A percentile compares a stretch with the other conserved stretches of the same genome.
Conservation (phyloP, 2,797 vertebrate genomes). For the Myotis pilosus region DNA sequence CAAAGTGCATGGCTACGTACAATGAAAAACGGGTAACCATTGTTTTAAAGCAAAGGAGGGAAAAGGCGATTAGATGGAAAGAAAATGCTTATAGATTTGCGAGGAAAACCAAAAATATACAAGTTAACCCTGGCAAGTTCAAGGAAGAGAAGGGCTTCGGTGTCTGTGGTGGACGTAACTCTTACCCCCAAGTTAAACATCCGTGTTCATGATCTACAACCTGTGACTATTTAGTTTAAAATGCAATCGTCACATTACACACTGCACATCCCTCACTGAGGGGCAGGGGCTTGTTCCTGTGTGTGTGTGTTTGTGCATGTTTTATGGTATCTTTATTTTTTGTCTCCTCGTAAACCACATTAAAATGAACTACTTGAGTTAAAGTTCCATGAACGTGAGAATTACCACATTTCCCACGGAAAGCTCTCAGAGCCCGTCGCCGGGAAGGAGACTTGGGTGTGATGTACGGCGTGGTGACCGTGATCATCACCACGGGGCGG, state of each 20-base stretch:
- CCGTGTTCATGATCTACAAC: neutral
- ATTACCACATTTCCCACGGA: neutral
- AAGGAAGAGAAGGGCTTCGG: neutral
- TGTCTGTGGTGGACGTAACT: neutral
- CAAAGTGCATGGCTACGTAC: neutral
- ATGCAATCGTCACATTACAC: neutral
- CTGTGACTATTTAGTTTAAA: neutral
- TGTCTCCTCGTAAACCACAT: neutral
- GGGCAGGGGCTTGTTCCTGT: neutral
- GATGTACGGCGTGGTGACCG: neutral
- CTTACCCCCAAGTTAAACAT: neutral
- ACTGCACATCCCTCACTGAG: neutral
- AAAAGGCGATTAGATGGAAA: neutral
- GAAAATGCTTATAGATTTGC: neutral
- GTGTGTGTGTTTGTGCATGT: neutral
- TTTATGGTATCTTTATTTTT: neutral
- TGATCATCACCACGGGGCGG: too few species aligned
- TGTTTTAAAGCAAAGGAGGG: neutral
- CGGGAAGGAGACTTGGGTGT: neutral
- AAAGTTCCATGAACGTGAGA: neutral
- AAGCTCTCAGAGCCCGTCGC: neutral
- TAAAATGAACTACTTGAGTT: neutral
- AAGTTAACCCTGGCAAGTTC: neutral
- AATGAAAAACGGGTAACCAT: neutral
- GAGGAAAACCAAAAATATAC: neutral